Conservation (phyloP, 2,113 vertebrate genomes). For the Bostrychus sinensis region DNA sequence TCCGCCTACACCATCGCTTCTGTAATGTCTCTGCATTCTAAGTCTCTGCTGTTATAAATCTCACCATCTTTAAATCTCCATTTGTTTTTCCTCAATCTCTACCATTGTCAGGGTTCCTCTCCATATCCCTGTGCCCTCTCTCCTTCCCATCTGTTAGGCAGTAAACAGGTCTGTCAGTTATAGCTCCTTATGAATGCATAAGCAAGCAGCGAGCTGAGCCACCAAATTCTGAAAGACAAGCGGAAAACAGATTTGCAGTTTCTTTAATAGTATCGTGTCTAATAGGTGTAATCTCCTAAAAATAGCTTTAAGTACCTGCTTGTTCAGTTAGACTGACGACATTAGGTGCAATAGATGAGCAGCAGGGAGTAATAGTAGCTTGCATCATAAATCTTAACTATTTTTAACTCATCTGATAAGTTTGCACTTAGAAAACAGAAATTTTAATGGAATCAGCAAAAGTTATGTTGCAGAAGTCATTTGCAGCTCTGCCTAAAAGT, state of each 20-base stretch:
- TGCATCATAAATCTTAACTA: background rate
- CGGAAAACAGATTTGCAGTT: conserved; percentile 24
- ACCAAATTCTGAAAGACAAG: conserved; percentile 18
- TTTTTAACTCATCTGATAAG: no score
- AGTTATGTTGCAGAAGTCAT: background rate
- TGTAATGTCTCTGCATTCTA: background rate
- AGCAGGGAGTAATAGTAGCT: background rate
- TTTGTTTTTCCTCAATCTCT: background rate
- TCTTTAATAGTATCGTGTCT: conserved; percentile 26
- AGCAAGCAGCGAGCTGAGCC: conserved; percentile 14
- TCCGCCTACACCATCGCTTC: no score
- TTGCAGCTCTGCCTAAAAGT: conserved; percentile 1
- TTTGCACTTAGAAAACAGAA: background rate
- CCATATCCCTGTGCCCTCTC: background rate
- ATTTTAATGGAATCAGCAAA: background rate
- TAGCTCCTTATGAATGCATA: conserved; percentile 26
- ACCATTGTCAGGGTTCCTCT: background rate
- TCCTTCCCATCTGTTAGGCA: background rate
- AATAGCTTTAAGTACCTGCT: conserved; percentile 4
- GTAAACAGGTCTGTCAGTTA: conserved; percentile 28
- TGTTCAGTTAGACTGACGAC: conserved; percentile 32
- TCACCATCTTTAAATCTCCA: background rate
- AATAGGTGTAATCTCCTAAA: conserved; percentile 15
- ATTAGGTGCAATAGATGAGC: background rate
- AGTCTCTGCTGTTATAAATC: background rate